Percentiles rank a stretch among this genome's conserved stretches.
Evolutionary conservation across 2,888 invertebrate genomes (phyloP).

Genomic region (Drosophila peninsularis): DNA sequence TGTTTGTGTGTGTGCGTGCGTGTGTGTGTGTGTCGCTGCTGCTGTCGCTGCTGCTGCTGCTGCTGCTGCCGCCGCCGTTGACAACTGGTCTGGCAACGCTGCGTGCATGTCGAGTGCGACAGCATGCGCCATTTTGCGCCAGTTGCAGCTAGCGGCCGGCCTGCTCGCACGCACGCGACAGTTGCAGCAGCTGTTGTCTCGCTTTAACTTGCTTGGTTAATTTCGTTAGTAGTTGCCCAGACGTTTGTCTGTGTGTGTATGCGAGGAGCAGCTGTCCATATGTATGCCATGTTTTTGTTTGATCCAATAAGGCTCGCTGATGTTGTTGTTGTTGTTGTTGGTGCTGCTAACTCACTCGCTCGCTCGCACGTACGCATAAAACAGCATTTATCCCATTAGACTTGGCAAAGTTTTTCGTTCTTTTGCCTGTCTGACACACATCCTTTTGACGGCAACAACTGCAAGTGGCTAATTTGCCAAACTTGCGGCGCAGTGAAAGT

Average conservation of each 20-base stretch:
- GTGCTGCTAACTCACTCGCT: conserved; percentile 20
- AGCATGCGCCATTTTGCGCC: conserved; percentile 20
- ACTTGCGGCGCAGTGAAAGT: conserved; percentile 36
- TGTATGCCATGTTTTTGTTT: conserved; percentile 60
- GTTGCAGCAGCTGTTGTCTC: conserved; percentile 66
- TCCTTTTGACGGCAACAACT: conserved; percentile 35
- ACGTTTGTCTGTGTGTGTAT: conserved; percentile 16
- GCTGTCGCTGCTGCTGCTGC: conserved; percentile 15
- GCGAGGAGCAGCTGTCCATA: conserved; percentile 39
- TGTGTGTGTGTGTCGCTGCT: conserved; percentile 33
- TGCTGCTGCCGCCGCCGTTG: conserved; percentile 3
- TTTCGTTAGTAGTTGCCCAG: conserved; percentile 71
- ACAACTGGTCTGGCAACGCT: conserved; percentile 19
- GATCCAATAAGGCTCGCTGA: conserved; percentile 63
- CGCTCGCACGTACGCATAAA: conserved; percentile 31
- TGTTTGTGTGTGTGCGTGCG: conserved; percentile 14
- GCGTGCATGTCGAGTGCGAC: conserved; percentile 18
- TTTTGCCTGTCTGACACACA: conserved; percentile 62
- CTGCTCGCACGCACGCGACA: conserved; percentile 30
- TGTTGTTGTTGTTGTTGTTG: conserved; percentile 29
- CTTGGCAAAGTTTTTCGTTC: conserved; percentile 47
- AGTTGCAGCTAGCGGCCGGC: conserved; percentile 17
- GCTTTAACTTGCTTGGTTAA: conserved; percentile 79
- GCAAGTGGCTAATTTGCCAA: conserved; percentile 37
- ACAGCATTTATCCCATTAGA: conserved; percentile 69